Base-by-base conservation (phyloP, 2,797 vertebrate genomes). In the Rachycentron canadum region DNA sequence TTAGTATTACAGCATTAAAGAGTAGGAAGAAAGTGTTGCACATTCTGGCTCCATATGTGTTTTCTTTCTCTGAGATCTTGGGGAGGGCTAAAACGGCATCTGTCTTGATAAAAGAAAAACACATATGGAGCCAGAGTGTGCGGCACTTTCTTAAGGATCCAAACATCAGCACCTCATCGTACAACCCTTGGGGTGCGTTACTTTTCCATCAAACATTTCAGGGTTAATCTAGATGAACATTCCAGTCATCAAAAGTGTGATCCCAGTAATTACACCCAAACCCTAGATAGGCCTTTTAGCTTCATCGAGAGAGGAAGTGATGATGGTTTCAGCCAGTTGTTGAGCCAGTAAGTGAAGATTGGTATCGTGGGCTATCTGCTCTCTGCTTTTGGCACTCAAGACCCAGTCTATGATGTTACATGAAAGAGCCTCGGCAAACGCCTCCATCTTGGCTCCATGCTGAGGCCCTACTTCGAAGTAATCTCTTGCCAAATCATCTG, bases 351-450 rank as follows among this genome's bases (percentile, higher is more conserved):
- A 25, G 19, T 89, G 77, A 45, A 93, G 64, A 16, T 77, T 43
- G 1, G 8, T 0, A 0, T 73, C 30, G 16, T 57, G 36, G 55
- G 63, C 16, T 8, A 5, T 36, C 66, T 69, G 40, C 19, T 86
- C 67, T 13, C 40, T 19, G 43, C 16, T 47, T 77, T 81, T 69
- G 14, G 38, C 14, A 0, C 17, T 36, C 16, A 78, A n/a, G 21
- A 86, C 86, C 59, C 81, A 79, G 36, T 76, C 58, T 0, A 95
- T 49, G 74, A 95, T 90, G 21, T 93, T 84, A 55, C 57, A 62
- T 0, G 94, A 94, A n/a, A 95, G 75, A 32, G 71, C 78, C 57
- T 93, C 87, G 0, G 94, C 94, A 4, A 93, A 95, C 21, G 69
- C 83, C 65, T 83, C 86, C 43, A 91, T 23, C 19, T 16, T 32